Evolutionary conservation across 2,888 invertebrate species (phyloP).

Genomic region (Portevinia maculata): DNA sequence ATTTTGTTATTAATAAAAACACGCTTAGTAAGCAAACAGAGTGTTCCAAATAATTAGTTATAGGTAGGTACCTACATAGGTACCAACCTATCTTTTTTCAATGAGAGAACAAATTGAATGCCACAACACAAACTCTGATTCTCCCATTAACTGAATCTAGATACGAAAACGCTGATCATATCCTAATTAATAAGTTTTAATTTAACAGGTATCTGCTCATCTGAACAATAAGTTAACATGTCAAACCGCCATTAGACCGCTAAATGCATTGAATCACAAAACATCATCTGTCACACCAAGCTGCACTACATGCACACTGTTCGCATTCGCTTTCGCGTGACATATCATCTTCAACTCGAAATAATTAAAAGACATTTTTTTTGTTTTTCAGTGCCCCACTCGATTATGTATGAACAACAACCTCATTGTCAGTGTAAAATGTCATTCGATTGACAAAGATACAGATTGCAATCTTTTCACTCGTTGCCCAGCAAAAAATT

Average conservation of each 20-base stretch:
- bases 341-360: conserved; percentile 62
- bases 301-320: conserved; percentile 7
- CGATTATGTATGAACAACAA: conserved; percentile 26
- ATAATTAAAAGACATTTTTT: conserved; percentile 25
- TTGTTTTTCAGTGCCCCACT: conserved; percentile 5
- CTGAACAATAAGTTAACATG: conserved; percentile 51
- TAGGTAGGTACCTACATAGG: background rate
- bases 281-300: conserved; percentile 63
- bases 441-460: conserved; percentile 22
- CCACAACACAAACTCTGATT: background rate
- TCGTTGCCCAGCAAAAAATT: conserved; percentile 34
- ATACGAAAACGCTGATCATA: conserved; percentile 59
- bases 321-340: conserved; percentile 71
- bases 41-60: conserved; percentile 45
- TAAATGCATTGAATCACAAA: conserved; percentile 67
- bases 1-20: conserved; percentile 57
- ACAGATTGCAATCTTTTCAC: conserved; percentile 59
- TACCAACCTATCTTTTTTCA: background rate
- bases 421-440: conserved; percentile 13
- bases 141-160: conserved; percentile 49
- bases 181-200: conserved; percentile 67
- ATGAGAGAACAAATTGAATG: conserved; percentile 63
- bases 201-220: conserved; percentile 14
- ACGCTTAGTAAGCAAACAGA: conserved; percentile 1
- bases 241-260: conserved; percentile 60